Evolutionary conservation across 2,113 vertebrate genomes (phyloP).

Genomic region (Seriola dumerili): DNA sequence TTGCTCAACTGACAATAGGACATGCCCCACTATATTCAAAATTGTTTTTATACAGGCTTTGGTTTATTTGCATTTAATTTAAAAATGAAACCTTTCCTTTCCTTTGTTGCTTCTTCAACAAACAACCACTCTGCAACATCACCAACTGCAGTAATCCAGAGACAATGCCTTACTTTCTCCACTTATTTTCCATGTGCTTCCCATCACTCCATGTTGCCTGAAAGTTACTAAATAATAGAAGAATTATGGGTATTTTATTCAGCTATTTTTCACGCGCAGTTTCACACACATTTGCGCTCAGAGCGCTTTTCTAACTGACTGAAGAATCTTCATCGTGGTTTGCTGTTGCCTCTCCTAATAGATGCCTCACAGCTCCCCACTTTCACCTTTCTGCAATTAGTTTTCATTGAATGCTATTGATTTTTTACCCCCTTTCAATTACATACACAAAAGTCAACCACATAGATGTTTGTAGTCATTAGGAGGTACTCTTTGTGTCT

Average conservation of each 20-base stretch:
- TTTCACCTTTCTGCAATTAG: constrained; percentile 80
- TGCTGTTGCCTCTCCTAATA: constrained; percentile 69
- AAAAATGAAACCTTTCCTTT: not conserved
- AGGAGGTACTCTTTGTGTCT: constrained; percentile 84
- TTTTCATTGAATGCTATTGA: constrained; percentile 87
- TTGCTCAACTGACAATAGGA: too few relatives aligned
- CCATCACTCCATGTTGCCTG: constrained; percentile 71
- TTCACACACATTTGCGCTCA: constrained; percentile 83
- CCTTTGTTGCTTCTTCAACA: not conserved
- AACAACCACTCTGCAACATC: constrained; percentile 6
- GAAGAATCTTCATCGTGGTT: constrained; percentile 69
- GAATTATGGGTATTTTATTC: constrained; percentile 82
- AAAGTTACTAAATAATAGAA: constrained; percentile 86
- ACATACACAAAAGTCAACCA: constrained; percentile 82
- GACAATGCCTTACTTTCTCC: constrained; percentile 34
- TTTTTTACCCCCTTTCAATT: constrained; percentile 82
- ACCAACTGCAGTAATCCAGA: constrained; percentile 24
- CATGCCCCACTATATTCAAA: not conserved
- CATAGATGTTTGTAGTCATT: constrained; percentile 85
- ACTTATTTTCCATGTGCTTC: constrained; percentile 54
- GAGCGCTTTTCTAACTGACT: constrained; percentile 80
- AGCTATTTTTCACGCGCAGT: constrained; percentile 83
- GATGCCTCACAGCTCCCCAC: constrained; percentile 68
- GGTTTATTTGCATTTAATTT: not conserved
- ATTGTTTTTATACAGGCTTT: not conserved